phyloP scores from a whole-genome alignment of 2,113 vertebrate species.

The Panthera leo region DNA sequence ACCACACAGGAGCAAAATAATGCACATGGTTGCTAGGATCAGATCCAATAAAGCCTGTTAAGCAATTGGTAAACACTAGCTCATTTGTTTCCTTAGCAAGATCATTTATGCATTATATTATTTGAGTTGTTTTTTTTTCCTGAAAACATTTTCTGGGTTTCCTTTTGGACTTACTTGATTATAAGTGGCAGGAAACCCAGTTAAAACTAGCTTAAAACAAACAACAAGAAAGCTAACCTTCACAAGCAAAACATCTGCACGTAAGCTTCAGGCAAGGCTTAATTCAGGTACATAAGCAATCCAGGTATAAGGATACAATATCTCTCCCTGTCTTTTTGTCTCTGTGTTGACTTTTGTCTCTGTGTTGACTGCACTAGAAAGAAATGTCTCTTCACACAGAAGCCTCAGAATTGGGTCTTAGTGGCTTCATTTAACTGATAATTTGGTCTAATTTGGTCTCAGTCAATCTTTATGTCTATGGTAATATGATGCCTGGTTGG shows the following conservation, averaged over 20 bases:
- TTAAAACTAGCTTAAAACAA: neutral
- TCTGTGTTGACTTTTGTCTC: neutral
- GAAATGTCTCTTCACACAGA: neutral
- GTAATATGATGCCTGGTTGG: neutral
- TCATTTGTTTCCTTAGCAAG: neutral
- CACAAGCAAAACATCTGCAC: neutral
- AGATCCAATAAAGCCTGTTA: neutral
- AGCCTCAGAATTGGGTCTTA: neutral
- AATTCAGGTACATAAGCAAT: neutral
- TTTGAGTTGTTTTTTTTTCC: neutral
- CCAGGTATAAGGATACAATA: fast-evolving
- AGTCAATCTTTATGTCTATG: neutral
- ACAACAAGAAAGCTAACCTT: neutral
- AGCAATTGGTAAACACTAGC: neutral
- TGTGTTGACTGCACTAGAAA: neutral
- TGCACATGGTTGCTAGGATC: neutral
- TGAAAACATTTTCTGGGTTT: neutral
- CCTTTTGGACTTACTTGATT: neutral
- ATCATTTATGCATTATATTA: neutral
- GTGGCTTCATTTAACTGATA: neutral
- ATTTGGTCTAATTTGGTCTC: neutral
- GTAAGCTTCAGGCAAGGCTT: neutral
- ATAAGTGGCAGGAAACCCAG: neutral
- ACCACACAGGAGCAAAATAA: neutral
- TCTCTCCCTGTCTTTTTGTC: neutral